These are phyloP conservation scores for Xanthia icteritia DNA, from an alignment of 2,888 invertebrate species.

Conservation along the genomic window DNA sequence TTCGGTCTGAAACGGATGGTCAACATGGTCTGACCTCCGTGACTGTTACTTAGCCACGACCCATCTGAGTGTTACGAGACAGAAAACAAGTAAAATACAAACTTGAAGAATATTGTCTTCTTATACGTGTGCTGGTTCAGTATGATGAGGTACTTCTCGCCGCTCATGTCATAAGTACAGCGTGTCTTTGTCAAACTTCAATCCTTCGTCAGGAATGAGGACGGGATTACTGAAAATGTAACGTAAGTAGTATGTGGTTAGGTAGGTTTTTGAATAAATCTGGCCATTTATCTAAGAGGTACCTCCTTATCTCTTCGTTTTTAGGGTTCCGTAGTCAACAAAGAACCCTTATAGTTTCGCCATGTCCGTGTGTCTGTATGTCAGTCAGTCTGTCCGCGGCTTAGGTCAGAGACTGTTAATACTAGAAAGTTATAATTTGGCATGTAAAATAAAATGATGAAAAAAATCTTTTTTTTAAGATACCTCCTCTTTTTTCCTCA, in stretches of 20 bases:
- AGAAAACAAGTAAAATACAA: conserved; percentile 49
- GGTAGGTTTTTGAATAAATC: background rate
- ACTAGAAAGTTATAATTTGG: too few species aligned
- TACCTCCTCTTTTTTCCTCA: too few species aligned
- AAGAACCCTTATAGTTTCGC: too few species aligned
- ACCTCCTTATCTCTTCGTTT: too few species aligned
- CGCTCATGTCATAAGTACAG: conserved; percentile 80
- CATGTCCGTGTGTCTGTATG: too few species aligned
- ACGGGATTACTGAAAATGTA: conserved; percentile 56
- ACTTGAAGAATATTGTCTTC: conserved; percentile 74
- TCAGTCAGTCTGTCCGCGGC: too few species aligned
- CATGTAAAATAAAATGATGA: too few species aligned
- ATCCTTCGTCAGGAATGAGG: conserved; percentile 33
- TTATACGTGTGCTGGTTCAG: conserved; percentile 78
- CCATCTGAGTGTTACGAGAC: background rate
- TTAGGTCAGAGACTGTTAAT: too few species aligned
- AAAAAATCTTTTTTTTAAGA: too few species aligned
- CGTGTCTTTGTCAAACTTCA: conserved; percentile 66
- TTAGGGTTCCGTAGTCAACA: too few species aligned
- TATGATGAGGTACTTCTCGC: conserved; percentile 77
- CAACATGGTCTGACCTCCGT: background rate
- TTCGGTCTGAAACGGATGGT: background rate
- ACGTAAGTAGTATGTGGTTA: background rate
- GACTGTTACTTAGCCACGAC: background rate
- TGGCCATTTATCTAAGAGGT: too few species aligned